Conservation (phyloP, 1,140 invertebrate genomes). For the Saccostrea cuccullata region DNA sequence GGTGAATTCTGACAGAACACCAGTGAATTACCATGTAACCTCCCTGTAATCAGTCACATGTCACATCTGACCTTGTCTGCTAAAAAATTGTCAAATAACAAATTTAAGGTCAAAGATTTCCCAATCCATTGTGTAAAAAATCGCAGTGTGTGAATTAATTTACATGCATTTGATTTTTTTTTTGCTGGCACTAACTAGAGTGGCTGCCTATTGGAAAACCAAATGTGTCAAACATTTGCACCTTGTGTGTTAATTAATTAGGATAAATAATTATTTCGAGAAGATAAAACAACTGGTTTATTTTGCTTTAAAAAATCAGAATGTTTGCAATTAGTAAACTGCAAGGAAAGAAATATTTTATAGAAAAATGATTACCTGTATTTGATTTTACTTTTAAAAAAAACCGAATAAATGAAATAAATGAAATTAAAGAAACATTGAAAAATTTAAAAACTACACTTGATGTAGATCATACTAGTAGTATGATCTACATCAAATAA, state of each 20-base stretch:
- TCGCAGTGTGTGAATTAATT: not conserved
- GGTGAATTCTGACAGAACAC: too few relatives aligned
- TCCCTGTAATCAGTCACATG: not conserved
- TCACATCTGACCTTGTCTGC: not conserved
- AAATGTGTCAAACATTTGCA: conserved; percentile 3
- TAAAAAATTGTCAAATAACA: conserved; percentile 12
- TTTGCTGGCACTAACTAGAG: not conserved
- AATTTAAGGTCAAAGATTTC: not conserved
- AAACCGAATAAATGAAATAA: too few relatives aligned
- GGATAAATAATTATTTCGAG: not conserved
- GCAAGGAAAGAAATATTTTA: too few relatives aligned
- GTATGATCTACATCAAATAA: too few relatives aligned
- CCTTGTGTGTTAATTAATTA: not conserved
- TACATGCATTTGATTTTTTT: not conserved
- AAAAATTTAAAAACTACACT: too few relatives aligned
- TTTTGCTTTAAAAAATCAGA: too few relatives aligned
- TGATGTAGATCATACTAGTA: too few relatives aligned
- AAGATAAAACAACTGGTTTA: not conserved
- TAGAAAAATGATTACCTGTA: too few relatives aligned
- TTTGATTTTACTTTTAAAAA: too few relatives aligned
- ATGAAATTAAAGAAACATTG: too few relatives aligned
- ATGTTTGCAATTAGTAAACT: too few relatives aligned
- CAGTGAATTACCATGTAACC: not conserved
- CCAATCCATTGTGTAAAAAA: conserved; percentile 11
- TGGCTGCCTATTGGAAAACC: not conserved